Conservation (phyloP, 1,140 invertebrate genomes). For the Saccostrea echinata region DNA sequence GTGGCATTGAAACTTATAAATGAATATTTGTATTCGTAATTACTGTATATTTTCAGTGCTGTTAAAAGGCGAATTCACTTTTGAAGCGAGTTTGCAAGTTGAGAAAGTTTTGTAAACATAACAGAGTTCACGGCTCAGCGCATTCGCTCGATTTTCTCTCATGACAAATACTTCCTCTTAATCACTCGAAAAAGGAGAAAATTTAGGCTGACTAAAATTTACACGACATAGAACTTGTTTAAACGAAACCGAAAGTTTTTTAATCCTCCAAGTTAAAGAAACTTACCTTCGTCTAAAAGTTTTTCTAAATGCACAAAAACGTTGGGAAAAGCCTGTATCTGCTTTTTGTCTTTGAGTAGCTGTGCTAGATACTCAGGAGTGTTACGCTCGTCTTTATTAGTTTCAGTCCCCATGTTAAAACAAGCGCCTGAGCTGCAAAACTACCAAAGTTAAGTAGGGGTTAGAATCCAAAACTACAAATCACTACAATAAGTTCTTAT, state of each 20-base stretch:
- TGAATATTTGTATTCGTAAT: not conserved
- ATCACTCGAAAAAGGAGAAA: not conserved
- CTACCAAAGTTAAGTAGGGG: conserved; percentile 74
- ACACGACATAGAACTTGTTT: not conserved
- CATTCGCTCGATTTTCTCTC: conserved; percentile 20
- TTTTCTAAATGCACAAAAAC: conserved; percentile 99
- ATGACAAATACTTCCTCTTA: not conserved
- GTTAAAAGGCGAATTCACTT: not conserved
- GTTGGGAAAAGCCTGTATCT: conserved; percentile 99
- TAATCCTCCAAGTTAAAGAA: conserved; percentile 42
- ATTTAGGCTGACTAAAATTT: not conserved
- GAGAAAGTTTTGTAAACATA: conserved; percentile 41
- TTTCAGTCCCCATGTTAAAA: conserved; percentile 78
- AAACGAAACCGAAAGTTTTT: conserved; percentile 33
- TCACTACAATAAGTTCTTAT: conserved; percentile 66
- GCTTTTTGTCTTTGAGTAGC: conserved; percentile 99
- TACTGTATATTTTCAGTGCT: not conserved
- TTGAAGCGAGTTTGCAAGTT: conserved; percentile 18
- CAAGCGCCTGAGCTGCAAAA: conserved; percentile 70
- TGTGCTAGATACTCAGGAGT: conserved; percentile 98
- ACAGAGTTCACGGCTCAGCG: conserved; percentile 4
- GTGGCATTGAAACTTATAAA: not conserved
- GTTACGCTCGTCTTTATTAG: conserved; percentile 79
- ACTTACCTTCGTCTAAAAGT: conserved; percentile 99
- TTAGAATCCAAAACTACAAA: conserved; percentile 76